Percentiles rank a stretch among this genome's conserved stretches.
phyloP scores from a whole-genome alignment of 2,113 vertebrate species.

The Ivindomyrus marchei region DNA sequence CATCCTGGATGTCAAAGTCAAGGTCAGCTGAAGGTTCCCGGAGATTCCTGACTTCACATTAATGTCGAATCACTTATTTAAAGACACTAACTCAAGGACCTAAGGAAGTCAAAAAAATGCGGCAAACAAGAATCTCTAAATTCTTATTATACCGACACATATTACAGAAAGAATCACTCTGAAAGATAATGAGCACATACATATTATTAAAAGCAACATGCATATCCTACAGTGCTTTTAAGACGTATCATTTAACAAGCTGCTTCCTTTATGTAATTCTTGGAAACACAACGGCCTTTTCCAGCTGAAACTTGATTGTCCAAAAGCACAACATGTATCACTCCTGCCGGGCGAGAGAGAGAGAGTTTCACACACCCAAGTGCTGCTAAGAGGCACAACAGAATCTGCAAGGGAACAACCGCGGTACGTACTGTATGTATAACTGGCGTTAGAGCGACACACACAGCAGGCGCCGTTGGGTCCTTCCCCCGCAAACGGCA shows the following conservation, averaged over 20 bases:
- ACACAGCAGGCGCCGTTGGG: background rate
- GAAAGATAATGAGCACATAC: background rate
- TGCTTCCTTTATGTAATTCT: background rate
- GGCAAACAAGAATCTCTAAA: background rate
- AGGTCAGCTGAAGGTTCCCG: background rate
- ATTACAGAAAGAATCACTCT: background rate
- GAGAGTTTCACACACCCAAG: background rate
- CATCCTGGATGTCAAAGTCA: background rate
- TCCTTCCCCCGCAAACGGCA: background rate
- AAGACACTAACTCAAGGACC: background rate
- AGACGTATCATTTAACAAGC: background rate
- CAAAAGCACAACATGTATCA: background rate
- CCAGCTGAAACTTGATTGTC: background rate
- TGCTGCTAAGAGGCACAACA: background rate
- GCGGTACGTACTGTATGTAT: background rate
- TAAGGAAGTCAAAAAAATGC: background rate
- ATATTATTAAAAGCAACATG: background rate
- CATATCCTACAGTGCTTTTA: background rate
- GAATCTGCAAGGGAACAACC: background rate
- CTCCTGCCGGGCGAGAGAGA: background rate
- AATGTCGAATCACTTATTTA: background rate
- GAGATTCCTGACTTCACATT: background rate
- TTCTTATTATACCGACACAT: background rate
- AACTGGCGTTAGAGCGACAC: slow-evolving; percentile 35
- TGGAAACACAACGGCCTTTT: background rate